Evolutionary conservation across 2,888 invertebrate genomes (phyloP).

Genomic region (Scaptomyza flava): DNA sequence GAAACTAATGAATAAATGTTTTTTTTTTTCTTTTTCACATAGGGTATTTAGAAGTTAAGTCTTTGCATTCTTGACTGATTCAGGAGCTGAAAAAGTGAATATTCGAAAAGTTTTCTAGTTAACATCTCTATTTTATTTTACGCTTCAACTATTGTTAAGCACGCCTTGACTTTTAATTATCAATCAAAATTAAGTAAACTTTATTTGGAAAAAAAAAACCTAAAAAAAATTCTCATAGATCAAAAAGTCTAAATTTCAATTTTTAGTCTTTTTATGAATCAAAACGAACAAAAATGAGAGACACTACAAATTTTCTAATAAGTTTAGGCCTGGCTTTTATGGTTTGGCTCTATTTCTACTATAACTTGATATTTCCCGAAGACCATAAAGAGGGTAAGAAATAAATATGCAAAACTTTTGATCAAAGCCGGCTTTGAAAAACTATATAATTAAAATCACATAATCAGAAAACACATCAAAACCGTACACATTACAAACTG

Average conservation of each 20-base stretch:
- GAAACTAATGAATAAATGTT: too few relatives aligned
- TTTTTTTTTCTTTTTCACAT: too few relatives aligned
- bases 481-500: background rate
- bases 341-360: slow-evolving; percentile 35
- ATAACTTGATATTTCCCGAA: slow-evolving; percentile 7
- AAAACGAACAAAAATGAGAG: slow-evolving; percentile 16
- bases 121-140: too few relatives aligned
- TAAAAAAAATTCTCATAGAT: slow-evolving; percentile 8
- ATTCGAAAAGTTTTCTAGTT: too few relatives aligned
- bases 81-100: too few relatives aligned
- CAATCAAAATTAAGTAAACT: background rate
- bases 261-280: background rate
- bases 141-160: background rate
- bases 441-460: background rate
- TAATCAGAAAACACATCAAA: background rate
- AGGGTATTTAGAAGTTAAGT: too few relatives aligned
- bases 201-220: background rate
- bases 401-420: background rate
- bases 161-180: background rate
- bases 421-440: slow-evolving; percentile 28
- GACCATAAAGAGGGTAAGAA: slow-evolving; percentile 30
- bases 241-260: background rate
- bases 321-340: slow-evolving; percentile 29
- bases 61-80: too few relatives aligned
- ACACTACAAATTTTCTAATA: slow-evolving; percentile 15